These are phyloP conservation scores for Stichodactyla helianthus DNA, from an alignment of 64 coral and sea anemone genomes.

Conservation along the genomic window DNA sequence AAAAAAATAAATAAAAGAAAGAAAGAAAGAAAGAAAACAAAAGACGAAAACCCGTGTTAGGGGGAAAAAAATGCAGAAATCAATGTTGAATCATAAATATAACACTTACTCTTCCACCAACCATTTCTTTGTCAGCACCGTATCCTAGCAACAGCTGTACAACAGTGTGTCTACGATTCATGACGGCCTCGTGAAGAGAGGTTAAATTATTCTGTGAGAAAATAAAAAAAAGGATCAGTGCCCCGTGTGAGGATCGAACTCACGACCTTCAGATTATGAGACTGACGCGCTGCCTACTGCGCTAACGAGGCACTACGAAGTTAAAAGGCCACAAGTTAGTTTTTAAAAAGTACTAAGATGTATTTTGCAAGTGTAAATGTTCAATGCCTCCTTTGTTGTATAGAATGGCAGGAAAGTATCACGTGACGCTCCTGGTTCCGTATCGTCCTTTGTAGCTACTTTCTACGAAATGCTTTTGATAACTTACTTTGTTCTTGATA, in stretches of 20 bases:
- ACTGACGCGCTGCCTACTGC: conserved; percentile 82
- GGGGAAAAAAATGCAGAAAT: background rate
- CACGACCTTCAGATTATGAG: conserved; percentile 74
- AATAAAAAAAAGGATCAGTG: conserved; percentile 18
- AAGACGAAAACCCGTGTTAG: too few species aligned
- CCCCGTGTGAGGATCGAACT: conserved; percentile 66
- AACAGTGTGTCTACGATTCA: conserved; percentile 54
- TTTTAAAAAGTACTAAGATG: too few species aligned
- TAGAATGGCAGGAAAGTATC: too few species aligned
- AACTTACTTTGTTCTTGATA: conserved; percentile 60
- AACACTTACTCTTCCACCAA: conserved; percentile 69
- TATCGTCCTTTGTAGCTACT: too few species aligned
- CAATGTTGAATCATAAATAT: background rate
- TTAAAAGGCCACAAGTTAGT: background rate
- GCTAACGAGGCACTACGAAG: conserved; percentile 56
- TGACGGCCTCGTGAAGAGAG: conserved; percentile 69
- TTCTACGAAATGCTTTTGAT: background rate
- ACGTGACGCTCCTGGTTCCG: too few species aligned
- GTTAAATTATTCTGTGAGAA: conserved; percentile 65
- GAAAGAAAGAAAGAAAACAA: background rate
- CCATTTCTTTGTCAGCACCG: conserved; percentile 69
- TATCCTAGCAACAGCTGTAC: conserved; percentile 76
- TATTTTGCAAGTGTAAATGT: too few species aligned
- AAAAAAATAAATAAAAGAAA: too few species aligned
- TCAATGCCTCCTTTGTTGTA: too few species aligned